These are phyloP conservation scores for Takifugu ocellatus DNA, from an alignment of 2,797 vertebrate genomes.

Conservation along the genomic window DNA sequence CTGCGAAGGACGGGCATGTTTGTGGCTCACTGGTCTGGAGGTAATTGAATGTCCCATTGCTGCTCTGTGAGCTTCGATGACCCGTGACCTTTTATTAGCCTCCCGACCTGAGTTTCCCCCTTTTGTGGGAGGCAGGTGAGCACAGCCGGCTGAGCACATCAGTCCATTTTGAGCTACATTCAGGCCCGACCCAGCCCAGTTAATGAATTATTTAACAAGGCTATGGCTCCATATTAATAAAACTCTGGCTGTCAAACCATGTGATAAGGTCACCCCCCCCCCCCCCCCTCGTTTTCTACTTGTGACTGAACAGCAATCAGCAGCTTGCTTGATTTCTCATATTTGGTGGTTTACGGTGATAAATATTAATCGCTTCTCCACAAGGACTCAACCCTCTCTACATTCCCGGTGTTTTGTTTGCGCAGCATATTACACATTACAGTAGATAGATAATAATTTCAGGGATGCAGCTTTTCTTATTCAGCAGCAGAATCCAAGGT, in stretches of 20 bases:
- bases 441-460: constrained; percentile 13
- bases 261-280: background rate
- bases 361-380: constrained; percentile 4
- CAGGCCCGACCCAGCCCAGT: constrained; percentile 21
- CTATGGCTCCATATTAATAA: constrained; percentile 15
- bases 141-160: constrained; percentile 23
- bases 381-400: background rate
- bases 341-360: no score
- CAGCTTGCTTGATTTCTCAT: no score
- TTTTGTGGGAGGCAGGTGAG: constrained; percentile 11
- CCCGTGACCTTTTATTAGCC: constrained; percentile 23
- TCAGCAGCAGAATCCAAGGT: background rate
- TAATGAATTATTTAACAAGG: constrained; percentile 46
- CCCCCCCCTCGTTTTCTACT: no score
- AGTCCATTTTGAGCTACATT: constrained; percentile 55
- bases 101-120: constrained; percentile 13
- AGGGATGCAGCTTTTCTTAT: constrained; percentile 21
- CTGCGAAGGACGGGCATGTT: background rate
- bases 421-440: background rate
- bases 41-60: constrained; percentile 18
- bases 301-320: no score
- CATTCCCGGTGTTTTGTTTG: constrained; percentile 13
- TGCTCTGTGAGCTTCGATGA: constrained; percentile 15
- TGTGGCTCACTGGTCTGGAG: constrained; percentile 10
- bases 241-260: constrained; percentile 1